Conservation (phyloP, 2,113 vertebrate species). For the Callaeas wilsoni region DNA sequence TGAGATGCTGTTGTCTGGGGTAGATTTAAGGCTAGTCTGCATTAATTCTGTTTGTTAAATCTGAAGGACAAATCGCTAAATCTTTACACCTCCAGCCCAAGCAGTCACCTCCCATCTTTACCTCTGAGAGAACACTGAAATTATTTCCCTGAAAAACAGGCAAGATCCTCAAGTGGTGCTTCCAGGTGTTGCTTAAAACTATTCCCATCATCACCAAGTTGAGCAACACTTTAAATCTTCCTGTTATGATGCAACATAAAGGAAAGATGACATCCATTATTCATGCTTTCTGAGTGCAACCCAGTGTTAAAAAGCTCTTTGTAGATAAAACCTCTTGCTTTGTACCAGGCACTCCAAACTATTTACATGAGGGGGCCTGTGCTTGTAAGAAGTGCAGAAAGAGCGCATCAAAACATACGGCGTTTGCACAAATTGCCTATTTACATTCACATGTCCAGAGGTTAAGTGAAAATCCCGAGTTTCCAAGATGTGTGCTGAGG, state of each 20-base stretch:
- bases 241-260: not conserved
- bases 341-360: not conserved
- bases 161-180: not conserved
- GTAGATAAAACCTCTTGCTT: not conserved
- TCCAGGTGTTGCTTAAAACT: not conserved
- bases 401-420: not conserved
- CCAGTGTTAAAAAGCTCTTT: not conserved
- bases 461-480: not conserved
- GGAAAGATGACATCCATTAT: not conserved
- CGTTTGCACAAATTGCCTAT: not conserved
- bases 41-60: not conserved
- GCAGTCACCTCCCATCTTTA: not conserved
- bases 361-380: not conserved
- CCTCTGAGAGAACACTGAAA: not conserved
- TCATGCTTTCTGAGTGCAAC: not conserved
- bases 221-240: not conserved
- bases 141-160: not conserved
- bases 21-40: not conserved
- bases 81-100: not conserved
- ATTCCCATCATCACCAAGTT: not conserved
- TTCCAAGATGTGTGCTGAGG: not conserved
- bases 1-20: not conserved
- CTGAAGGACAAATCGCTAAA: not conserved
- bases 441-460: not conserved
- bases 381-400: not conserved